These are phyloP conservation scores for Bubo bubo DNA, from an alignment of 2,113 vertebrate genomes.

Conservation along the genomic window DNA sequence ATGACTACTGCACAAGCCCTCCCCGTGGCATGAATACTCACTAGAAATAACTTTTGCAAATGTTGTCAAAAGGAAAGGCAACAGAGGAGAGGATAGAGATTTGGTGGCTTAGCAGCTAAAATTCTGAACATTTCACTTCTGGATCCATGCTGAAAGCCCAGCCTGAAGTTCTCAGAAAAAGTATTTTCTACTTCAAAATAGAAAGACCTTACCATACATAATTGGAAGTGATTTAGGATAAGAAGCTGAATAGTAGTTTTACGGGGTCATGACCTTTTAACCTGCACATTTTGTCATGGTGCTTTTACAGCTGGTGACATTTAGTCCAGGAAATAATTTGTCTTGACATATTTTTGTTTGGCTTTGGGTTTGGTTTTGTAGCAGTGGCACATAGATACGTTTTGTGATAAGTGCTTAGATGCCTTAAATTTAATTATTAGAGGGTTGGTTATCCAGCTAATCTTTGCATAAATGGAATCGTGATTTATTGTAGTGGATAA, in stretches of 20 bases:
- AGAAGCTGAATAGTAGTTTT: conserved; percentile 67
- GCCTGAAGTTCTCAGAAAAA: conserved; percentile 27
- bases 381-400: neutral
- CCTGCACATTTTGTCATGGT: conserved; percentile 69
- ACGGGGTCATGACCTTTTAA: conserved; percentile 69
- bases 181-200: conserved; percentile 39
- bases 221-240: conserved; percentile 70
- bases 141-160: neutral
- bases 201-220: conserved; percentile 42
- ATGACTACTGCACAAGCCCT: neutral
- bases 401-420: neutral
- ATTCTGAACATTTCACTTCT: neutral
- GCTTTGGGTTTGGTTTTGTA: conserved; percentile 43
- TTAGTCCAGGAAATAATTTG: conserved; percentile 71
- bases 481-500: neutral
- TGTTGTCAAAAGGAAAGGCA: conserved; percentile 28
- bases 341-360: conserved; percentile 67
- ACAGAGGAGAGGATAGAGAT: neutral
- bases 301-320: conserved; percentile 68
- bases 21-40: neutral
- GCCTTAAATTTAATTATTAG: conserved; percentile 9
- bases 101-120: neutral
- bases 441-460: neutral
- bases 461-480: neutral
- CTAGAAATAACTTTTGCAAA: neutral